Evolutionary conservation across 2,113 vertebrate species (phyloP), one percentile per base, ranked within the genome.

Genomic region (Genyomyrus donnyi): DNA sequence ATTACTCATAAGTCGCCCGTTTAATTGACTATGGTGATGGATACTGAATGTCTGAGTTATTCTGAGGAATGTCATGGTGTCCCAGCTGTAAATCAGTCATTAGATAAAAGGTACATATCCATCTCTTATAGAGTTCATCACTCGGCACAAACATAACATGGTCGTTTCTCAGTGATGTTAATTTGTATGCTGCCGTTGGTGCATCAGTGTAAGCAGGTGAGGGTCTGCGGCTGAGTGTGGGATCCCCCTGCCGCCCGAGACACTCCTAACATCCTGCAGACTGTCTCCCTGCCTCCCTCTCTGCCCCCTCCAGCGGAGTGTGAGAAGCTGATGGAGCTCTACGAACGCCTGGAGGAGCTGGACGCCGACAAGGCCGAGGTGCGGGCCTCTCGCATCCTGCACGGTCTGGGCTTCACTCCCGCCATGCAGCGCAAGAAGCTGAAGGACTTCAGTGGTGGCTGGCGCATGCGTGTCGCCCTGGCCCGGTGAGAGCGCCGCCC

Each of bases 391-490:
- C 96, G 98, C 3, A 98, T 99, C 94, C 95, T 99, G 62, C 96
- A 99, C 0, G 98, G 98, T 21, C 93, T 99, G 93, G 98, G 98
- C 10, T 99, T 99, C 94, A 97, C 95, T 0, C 90, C 97, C 6
- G 93, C 96, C 83, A 99, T 99, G 98, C 98, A 99, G 95, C 94
- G 96, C 53, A 98, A 98, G 95, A 97, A 97, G 92, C 95, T 99
- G 35, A 98, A 97, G 93, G 98, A 99, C 95, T 99, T 99, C 62
- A 99, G 98, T 39, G 98, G 98, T 84, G 98, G 98, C 89, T 99
- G 98, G 98, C 95, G 98, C 91, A 99, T 99, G 98, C 96, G 98
- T 3, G 98, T 99, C 21, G 98, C 98, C 70, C 96, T 99, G 0
- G 97, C 98, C 92, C 97, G 98, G 98, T 99, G 93, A 84, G 80